phyloP scores from a whole-genome alignment of 2,888 invertebrate species.

The Volucella zonaria region DNA sequence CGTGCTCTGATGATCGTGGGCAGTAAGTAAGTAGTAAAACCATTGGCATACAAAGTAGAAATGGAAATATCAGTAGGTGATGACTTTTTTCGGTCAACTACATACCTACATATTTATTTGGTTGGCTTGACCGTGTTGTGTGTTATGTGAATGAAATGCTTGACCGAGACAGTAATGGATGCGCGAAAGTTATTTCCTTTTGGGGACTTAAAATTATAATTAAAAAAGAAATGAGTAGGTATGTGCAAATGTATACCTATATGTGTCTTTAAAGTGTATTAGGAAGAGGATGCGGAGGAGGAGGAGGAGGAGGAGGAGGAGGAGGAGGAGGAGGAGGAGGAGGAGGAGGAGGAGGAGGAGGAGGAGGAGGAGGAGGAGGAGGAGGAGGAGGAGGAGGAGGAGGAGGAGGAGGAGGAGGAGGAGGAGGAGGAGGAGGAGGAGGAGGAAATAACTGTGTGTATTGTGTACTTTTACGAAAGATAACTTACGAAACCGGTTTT shows the following conservation, averaged over 20 bases:
- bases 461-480: constrained; percentile 48
- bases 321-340: background rate
- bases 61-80: constrained; percentile 55
- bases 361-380: constrained; percentile 4
- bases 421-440: constrained; percentile 4
- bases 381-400: constrained; percentile 12
- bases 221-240: too few relatives aligned
- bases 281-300: constrained; percentile 9
- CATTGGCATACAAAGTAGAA: constrained; percentile 36
- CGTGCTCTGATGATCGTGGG: constrained; percentile 46
- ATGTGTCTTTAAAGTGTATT: too few relatives aligned
- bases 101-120: background rate
- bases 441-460: constrained; percentile 52
- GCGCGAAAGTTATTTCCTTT: constrained; percentile 62
- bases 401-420: constrained; percentile 9
- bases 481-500: constrained; percentile 83
- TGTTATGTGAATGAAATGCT: constrained; percentile 53
- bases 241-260: too few relatives aligned
- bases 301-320: constrained; percentile 38
- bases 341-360: constrained; percentile 1
- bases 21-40: constrained; percentile 37
- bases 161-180: constrained; percentile 57
- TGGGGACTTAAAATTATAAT: background rate
- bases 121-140: background rate
- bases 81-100: constrained; percentile 57